Conservation (phyloP, 1,140 invertebrate species). For the Globodera ellingtonae region DNA sequence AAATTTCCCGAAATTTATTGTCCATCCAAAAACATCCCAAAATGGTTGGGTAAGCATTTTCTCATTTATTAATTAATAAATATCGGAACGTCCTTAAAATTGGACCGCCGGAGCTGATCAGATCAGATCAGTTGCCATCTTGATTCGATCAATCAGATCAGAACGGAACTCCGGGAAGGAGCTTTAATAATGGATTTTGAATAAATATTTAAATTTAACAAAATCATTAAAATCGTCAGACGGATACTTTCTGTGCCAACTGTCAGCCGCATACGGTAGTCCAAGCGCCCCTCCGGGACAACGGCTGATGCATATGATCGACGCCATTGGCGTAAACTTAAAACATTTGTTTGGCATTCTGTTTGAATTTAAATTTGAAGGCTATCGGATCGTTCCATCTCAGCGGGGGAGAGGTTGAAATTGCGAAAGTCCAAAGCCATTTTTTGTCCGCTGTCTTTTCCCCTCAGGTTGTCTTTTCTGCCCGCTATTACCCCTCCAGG, state of each 20-base stretch:
- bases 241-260: conserved; percentile 64
- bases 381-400: conserved; percentile 57
- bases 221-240: conserved; percentile 47
- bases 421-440: background rate
- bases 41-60: conserved; percentile 53
- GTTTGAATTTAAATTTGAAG: background rate
- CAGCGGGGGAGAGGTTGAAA: conserved; percentile 59
- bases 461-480: conserved; percentile 57
- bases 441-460: background rate
- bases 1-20: conserved; percentile 61
- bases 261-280: conserved; percentile 63
- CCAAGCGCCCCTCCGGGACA: conserved; percentile 55
- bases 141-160: background rate
- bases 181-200: background rate
- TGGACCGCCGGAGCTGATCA: background rate
- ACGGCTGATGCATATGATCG: conserved; percentile 63
- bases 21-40: conserved; percentile 63
- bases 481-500: conserved; percentile 62
- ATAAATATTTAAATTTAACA: background rate
- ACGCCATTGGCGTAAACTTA: conserved; percentile 60
- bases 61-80: background rate
- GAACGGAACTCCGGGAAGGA: background rate
- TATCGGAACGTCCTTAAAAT: background rate
- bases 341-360: background rate
- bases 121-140: background rate